Evolutionary conservation across 2,797 vertebrate species (phyloP).

Genomic region (Myotis daubentonii): DNA sequence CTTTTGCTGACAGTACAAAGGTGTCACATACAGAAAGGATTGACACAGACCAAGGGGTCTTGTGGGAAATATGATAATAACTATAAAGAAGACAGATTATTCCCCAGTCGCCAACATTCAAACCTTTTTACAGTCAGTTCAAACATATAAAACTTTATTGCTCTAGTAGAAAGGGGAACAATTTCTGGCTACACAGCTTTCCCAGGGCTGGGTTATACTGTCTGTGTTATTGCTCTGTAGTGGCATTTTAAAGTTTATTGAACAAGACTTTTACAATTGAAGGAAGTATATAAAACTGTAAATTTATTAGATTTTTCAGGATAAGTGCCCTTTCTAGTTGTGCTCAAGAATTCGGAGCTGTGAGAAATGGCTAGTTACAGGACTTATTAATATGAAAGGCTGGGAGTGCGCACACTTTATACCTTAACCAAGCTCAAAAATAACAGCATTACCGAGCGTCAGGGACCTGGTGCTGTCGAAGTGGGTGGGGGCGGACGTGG

Average conservation of each 20-base stretch:
- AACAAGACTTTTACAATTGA: constrained; percentile 97
- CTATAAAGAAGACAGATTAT: constrained; percentile 97
- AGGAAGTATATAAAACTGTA: constrained; percentile 97
- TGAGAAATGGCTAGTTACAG: constrained; percentile 88
- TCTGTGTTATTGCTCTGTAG: constrained; percentile 95
- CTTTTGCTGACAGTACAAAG: constrained; percentile 91
- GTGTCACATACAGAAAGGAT: constrained; percentile 93
- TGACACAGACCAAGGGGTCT: constrained; percentile 92
- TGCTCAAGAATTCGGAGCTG: constrained; percentile 89
- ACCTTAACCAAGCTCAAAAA: constrained; percentile 86
- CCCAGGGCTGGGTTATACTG: constrained; percentile 95
- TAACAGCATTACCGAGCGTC: constrained; percentile 83
- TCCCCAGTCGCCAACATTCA: constrained; percentile 96
- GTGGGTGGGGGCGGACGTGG: not conserved
- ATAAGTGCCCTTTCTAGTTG: constrained; percentile 91
- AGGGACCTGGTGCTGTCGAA: constrained; percentile 60
- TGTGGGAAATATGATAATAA: constrained; percentile 95
- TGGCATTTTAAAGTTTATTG: constrained; percentile 99
- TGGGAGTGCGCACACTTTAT: constrained; percentile 83
- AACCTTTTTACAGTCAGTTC: constrained; percentile 98
- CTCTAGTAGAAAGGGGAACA: constrained; percentile 94
- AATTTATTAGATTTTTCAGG: constrained; percentile 96
- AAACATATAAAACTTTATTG: constrained; percentile 99
- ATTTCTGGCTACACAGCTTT: constrained; percentile 92
- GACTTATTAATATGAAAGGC: constrained; percentile 91